These are phyloP conservation scores for Pristiophorus japonicus DNA, from an alignment of 2,113 vertebrate genomes.

Conservation along the genomic window DNA sequence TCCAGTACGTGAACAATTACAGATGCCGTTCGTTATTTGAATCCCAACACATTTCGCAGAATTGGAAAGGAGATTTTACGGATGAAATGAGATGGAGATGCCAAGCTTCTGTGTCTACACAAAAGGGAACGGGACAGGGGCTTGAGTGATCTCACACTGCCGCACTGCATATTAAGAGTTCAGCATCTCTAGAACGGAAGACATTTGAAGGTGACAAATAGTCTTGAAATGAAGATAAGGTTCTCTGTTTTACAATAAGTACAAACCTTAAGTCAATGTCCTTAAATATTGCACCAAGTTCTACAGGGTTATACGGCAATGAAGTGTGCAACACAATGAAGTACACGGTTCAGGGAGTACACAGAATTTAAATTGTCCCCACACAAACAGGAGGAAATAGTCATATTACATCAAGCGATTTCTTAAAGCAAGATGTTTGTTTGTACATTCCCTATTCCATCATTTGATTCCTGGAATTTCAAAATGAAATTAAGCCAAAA, in stretches of 20 bases:
- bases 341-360: neutral
- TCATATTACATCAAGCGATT: neutral
- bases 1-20: neutral
- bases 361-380: conserved; percentile 8
- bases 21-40: neutral
- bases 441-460: neutral
- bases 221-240: neutral
- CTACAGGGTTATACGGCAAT: neutral
- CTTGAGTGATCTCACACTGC: neutral
- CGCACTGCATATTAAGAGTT: neutral
- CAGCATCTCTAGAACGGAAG: neutral
- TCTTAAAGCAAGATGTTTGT: neutral
- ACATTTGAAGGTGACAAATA: neutral
- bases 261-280: no score
- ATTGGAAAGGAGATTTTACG: conserved; percentile 3
- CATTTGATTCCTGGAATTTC: neutral
- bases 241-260: no score
- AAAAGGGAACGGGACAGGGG: neutral
- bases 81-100: neutral
- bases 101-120: neutral
- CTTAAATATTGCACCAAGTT: conserved; percentile 3
- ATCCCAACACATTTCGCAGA: neutral
- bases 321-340: neutral
- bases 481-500: neutral
- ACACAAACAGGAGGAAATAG: neutral